Base-by-base conservation (phyloP, 2,797 vertebrate genomes). In the Anguilla pacifica region DNA sequence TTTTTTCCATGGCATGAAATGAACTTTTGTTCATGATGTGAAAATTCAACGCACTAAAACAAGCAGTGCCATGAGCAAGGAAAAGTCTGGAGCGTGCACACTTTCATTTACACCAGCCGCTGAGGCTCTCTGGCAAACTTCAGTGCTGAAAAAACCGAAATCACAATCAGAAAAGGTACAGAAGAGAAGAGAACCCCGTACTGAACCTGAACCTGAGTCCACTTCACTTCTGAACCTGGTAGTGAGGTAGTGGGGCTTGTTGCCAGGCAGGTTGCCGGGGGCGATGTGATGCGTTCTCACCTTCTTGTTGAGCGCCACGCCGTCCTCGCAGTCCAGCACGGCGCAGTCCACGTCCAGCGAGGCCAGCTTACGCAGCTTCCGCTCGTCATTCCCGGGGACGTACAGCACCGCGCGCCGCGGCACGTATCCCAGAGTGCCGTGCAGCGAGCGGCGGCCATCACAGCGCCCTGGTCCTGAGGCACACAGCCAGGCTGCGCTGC, bases 271-370 rank as follows among this genome's bases (percentile, higher is more conserved):
- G 70, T 43, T 13, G 51, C 22, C 3, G 28, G 31, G 51, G 46
- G 9, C 4, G 51, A 43, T 43, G 59, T 17, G 4, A 17, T 5
- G 17, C 35, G 43, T 31, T 3, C 0, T 92, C 96, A 99, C 98
- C 98, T 99, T 99, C 94, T 97, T 98, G 94, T 95, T 99, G 89
- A 97, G 94, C 91, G 98, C 99, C 88, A 99, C 99, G 0, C 98
- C 98, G 81, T 99, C 99, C 93, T 99, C 99, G 85, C 98, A 99
- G 95, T 99, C 98, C n/a, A 99, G 92, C 88, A 99, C 98, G 0
- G 97, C 98, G 55, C 98, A 99, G 92, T 99, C 99, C 22, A 98
- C 97, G 6, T 96, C 94, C 88, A 99, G 95, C 3, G 96, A 96
- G 0, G 97, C 93, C 70, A 99, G 97, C 94, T 99, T 99, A 92